phyloP scores from a whole-genome alignment of 92 coral and sea anemone genomes.

The Paramuricea clavata region DNA sequence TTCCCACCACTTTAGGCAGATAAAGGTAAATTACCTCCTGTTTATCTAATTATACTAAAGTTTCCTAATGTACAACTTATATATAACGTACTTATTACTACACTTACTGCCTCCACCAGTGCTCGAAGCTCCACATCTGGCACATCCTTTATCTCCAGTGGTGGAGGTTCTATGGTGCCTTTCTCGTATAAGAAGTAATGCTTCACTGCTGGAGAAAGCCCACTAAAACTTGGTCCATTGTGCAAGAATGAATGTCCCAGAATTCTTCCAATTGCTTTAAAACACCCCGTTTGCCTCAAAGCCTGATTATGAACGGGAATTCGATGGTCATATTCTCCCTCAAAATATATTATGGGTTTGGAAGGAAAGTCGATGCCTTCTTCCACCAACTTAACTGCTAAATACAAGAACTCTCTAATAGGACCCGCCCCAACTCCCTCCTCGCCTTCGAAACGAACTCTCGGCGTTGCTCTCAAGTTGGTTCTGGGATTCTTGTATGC shows the following conservation, averaged over 20 bases:
- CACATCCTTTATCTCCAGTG: conserved; percentile 59
- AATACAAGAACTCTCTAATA: conserved; percentile 54
- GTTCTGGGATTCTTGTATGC: conserved; percentile 64
- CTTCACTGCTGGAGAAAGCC: conserved; percentile 55
- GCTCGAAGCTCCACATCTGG: conserved; percentile 59
- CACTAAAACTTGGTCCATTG: conserved; percentile 65
- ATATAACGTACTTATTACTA: not conserved
- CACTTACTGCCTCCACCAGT: conserved; percentile 51
- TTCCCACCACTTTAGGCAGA: too few relatives aligned
- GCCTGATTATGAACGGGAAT: conserved; percentile 62
- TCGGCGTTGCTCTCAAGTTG: conserved; percentile 45
- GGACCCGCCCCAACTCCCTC: conserved; percentile 63
- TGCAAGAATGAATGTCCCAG: conserved; percentile 74
- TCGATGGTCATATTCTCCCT: conserved; percentile 66
- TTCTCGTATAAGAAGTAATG: conserved; percentile 46
- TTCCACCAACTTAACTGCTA: conserved; percentile 62
- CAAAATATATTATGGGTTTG: conserved; percentile 67
- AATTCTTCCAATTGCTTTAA: conserved; percentile 65
- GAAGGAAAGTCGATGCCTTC: conserved; percentile 57
- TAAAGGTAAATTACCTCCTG: too few relatives aligned
- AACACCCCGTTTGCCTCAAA: conserved; percentile 61
- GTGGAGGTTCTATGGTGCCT: conserved; percentile 34
- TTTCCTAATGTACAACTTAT: not conserved
- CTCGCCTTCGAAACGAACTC: conserved; percentile 70
- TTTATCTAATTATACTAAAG: not conserved